Percentiles rank a stretch among this genome's conserved stretches.
Conservation (phyloP, 2,888 invertebrate genomes). For the Nebria brevicollis region DNA sequence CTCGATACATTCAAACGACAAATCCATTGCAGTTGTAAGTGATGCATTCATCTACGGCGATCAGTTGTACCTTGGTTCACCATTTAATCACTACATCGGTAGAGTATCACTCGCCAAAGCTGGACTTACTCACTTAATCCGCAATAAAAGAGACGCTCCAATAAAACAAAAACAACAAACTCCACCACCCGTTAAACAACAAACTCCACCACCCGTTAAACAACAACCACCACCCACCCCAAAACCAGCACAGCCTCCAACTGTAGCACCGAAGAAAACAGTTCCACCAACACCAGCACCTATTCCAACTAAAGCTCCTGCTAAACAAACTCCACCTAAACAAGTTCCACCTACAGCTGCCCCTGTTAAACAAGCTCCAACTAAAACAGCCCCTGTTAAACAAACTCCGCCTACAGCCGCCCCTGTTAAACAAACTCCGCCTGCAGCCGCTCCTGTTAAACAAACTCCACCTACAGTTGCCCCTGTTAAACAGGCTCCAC, state of each 20-base stretch:
- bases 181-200: slow-evolving; percentile 50
- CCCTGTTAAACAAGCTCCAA: not conserved
- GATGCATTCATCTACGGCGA: slow-evolving; percentile 75
- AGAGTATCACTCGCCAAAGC: slow-evolving; percentile 70
- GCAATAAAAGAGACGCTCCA: slow-evolving; percentile 41
- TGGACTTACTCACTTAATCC: slow-evolving; percentile 57
- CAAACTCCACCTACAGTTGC: slow-evolving; percentile 54
- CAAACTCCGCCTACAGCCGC: slow-evolving; percentile 48
- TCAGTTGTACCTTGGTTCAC: slow-evolving; percentile 75
- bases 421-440: not conserved
- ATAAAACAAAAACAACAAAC: slow-evolving; percentile 51
- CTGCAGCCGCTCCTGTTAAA: slow-evolving; percentile 49
- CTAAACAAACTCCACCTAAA: slow-evolving; percentile 46
- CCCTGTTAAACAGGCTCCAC: slow-evolving; percentile 45
- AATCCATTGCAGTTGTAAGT: slow-evolving; percentile 66
- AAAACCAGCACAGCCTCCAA: slow-evolving; percentile 23
- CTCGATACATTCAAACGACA: slow-evolving; percentile 72
- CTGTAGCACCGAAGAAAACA: slow-evolving; percentile 29
- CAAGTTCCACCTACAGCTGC: slow-evolving; percentile 52
- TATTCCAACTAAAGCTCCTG: slow-evolving; percentile 33
- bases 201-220: slow-evolving; percentile 52
- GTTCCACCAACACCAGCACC: slow-evolving; percentile 48
- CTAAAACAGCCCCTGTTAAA: slow-evolving; percentile 49
- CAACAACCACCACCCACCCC: slow-evolving; percentile 49
- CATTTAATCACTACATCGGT: slow-evolving; percentile 73